A percentile compares a stretch with the other conserved stretches of the same genome.
Conservation (phyloP, 2,888 invertebrate genomes). For the Meliscaeva auricollis region DNA sequence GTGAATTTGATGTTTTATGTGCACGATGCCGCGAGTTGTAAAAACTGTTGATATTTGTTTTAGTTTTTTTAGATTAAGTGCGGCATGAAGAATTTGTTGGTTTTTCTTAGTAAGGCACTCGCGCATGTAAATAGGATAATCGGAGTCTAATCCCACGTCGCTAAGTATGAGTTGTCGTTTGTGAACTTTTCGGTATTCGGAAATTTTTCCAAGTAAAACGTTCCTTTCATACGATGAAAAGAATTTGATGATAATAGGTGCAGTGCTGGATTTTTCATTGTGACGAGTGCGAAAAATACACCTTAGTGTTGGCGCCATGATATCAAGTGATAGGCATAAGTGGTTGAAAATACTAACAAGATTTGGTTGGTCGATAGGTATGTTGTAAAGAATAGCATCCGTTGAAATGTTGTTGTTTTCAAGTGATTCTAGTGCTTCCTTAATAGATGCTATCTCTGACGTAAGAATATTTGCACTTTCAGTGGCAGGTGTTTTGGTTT, state of each 20-base stretch:
- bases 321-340: neutral
- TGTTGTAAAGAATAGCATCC: neutral
- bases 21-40: neutral
- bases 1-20: neutral
- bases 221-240: neutral
- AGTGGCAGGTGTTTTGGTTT: neutral
- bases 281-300: neutral
- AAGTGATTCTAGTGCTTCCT: neutral
- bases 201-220: neutral
- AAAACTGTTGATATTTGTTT: neutral
- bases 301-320: neutral
- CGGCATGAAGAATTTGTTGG: too few relatives aligned
- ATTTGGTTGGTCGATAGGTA: neutral
- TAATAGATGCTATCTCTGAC: neutral
- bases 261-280: neutral
- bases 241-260: neutral
- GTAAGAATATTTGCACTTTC: neutral
- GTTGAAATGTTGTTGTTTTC: neutral
- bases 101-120: too few relatives aligned
- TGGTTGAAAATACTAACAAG: slow-evolving; percentile 5
- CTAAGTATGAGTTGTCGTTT: neutral
- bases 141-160: neutral
- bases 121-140: too few relatives aligned
- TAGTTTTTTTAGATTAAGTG: neutral
- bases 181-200: neutral